Conservation (phyloP, 2,888 invertebrate genomes). For the Microctonus brassicae region DNA sequence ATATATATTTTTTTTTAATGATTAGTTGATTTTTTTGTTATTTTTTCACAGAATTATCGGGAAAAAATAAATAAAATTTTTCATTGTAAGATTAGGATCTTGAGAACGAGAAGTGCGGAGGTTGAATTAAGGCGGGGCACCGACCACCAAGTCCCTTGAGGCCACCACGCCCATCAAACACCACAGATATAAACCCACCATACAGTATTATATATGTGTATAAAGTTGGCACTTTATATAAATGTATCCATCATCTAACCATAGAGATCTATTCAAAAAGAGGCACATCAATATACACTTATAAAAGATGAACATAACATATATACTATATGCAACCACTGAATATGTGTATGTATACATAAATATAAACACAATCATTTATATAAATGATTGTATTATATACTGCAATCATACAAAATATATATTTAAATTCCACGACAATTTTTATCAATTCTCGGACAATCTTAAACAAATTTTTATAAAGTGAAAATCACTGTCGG, state of each 20-base stretch:
- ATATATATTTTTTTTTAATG: conserved; percentile 21
- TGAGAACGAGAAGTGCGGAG: conserved; percentile 18
- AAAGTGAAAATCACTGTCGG: conserved; percentile 40
- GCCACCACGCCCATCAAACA: conserved; percentile 56
- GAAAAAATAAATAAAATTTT: conserved; percentile 17
- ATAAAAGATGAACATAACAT: conserved; percentile 3
- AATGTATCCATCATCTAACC: no score
- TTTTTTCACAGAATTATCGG: neutral
- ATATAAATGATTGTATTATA: no score
- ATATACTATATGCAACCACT: no score
- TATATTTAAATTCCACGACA: conserved; percentile 24
- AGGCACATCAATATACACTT: neutral
- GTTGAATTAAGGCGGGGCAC: conserved; percentile 51
- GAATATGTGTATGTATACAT: neutral
- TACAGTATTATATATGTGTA: neutral
- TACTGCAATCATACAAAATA: neutral
- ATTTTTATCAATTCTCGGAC: conserved; percentile 53
- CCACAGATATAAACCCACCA: conserved; percentile 43
- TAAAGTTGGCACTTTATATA: no score
- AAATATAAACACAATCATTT: no score
- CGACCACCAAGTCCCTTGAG: conserved; percentile 43
- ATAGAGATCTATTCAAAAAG: neutral
- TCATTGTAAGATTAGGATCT: conserved; percentile 29
- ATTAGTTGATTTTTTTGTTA: conserved; percentile 5
- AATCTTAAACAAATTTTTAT: conserved; percentile 50